Conservation (phyloP, 2,888 invertebrate genomes). For the Dynastes tityus region DNA sequence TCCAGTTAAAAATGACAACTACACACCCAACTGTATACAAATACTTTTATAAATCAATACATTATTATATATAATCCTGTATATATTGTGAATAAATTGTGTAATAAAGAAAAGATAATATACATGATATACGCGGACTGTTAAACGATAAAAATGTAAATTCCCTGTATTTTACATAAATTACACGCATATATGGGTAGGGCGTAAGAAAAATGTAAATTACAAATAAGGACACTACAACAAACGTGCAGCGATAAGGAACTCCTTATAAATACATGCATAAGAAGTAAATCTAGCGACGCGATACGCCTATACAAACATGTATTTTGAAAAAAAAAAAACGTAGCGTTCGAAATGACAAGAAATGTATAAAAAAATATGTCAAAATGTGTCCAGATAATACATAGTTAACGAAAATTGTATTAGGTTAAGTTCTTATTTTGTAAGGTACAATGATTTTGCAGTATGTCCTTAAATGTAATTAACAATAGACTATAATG, state of each 20-base stretch:
- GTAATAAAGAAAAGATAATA: constrained; percentile 37
- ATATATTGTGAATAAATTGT: constrained; percentile 50
- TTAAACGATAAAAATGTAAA: constrained; percentile 43
- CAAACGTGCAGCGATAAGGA: neutral
- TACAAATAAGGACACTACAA: neutral
- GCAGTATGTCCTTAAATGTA: no score
- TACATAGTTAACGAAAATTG: neutral
- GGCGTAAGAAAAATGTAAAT: constrained; percentile 20
- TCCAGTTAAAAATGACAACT: neutral
- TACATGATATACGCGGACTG: constrained; percentile 29
- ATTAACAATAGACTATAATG: no score
- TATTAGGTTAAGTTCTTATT: no score
- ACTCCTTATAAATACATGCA: constrained; percentile 4
- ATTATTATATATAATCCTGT: constrained; percentile 16
- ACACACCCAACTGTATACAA: constrained; percentile 23
- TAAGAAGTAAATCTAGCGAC: neutral
- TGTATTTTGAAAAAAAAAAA: neutral
- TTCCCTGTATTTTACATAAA: constrained; percentile 42
- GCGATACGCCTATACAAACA: neutral
- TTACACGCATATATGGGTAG: neutral
- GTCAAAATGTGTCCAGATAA: constrained; percentile 18
- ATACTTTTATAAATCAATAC: neutral
- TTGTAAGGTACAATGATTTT: no score
- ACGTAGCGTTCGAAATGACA: no score
- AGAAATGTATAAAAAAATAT: neutral